Conservation (phyloP, 2,797 vertebrate species). For the Diceros bicornis region DNA sequence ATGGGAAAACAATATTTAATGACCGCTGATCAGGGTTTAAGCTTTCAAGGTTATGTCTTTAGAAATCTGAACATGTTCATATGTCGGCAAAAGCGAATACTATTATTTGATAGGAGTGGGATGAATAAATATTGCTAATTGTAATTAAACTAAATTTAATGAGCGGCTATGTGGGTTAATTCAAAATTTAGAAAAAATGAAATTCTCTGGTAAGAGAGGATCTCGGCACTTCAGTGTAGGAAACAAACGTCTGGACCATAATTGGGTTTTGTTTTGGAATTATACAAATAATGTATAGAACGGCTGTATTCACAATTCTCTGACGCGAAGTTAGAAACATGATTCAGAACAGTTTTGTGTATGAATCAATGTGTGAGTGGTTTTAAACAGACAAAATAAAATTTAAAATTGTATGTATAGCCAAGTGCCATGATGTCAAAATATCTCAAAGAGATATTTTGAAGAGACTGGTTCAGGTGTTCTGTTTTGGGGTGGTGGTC, state of each 20-base stretch:
- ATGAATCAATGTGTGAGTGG: not conserved
- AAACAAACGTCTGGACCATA: conserved; percentile 32
- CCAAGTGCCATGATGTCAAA: conserved; percentile 11
- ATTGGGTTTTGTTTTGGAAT: conserved; percentile 61
- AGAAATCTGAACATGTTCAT: conserved; percentile 66
- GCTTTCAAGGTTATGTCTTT: conserved; percentile 35
- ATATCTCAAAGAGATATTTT: too few relatives aligned
- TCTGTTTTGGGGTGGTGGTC: not conserved
- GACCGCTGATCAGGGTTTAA: not conserved
- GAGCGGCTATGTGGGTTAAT: conserved; percentile 1
- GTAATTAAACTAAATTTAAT: conserved; percentile 66
- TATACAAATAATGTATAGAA: conserved; percentile 58
- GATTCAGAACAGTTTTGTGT: conserved; percentile 53
- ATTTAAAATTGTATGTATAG: conserved; percentile 47
- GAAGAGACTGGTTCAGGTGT: not conserved
- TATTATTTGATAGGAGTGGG: not conserved
- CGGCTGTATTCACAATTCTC: conserved; percentile 29
- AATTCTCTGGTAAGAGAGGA: conserved; percentile 43
- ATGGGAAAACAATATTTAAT: conserved; percentile 65
- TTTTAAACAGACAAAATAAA: conserved; percentile 71
- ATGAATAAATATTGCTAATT: conserved; percentile 69
- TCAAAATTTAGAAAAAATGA: conserved; percentile 66
- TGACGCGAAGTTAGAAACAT: conserved; percentile 52
- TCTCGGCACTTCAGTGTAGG: conserved; percentile 23
- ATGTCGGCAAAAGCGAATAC: conserved; percentile 42